Conservation (phyloP, 2,797 vertebrate species). For the Cyprinella venusta region DNA sequence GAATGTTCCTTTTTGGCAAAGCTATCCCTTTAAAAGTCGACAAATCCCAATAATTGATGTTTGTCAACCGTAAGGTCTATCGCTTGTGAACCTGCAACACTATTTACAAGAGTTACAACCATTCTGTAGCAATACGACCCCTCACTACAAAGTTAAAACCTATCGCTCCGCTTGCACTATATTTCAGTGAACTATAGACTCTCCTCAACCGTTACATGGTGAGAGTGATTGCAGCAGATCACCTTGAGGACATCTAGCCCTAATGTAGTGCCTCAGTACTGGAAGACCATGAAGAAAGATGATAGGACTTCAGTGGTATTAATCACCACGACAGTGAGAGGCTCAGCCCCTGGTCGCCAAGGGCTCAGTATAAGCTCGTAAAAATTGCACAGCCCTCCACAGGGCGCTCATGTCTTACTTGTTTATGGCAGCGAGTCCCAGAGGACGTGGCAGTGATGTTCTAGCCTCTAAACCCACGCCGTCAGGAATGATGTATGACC, state of each 20-base stretch:
- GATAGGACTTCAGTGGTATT: slow-evolving; percentile 63
- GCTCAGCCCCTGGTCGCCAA: slow-evolving; percentile 57
- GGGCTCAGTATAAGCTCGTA: slow-evolving; percentile 61
- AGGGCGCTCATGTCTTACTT: slow-evolving; percentile 61
- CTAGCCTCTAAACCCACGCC: slow-evolving; percentile 62
- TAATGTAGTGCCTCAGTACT: slow-evolving; percentile 61
- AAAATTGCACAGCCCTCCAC: slow-evolving; percentile 63
- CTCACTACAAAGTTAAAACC: slow-evolving; percentile 46
- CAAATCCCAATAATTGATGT: slow-evolving; percentile 29
- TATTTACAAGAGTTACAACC: slow-evolving; percentile 28
- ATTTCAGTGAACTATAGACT: slow-evolving; percentile 50
- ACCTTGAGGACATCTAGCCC: slow-evolving; percentile 63
- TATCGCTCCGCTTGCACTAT: slow-evolving; percentile 46
- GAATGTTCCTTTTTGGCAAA: background rate
- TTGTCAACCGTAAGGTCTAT: slow-evolving; percentile 45
- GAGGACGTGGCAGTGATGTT: slow-evolving; percentile 58
- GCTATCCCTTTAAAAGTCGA: slow-evolving; percentile 2
- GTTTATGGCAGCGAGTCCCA: slow-evolving; percentile 63
- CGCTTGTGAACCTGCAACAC: slow-evolving; percentile 36
- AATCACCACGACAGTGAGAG: slow-evolving; percentile 63
- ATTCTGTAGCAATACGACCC: slow-evolving; percentile 16
- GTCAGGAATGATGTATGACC: slow-evolving; percentile 64
- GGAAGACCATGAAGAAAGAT: slow-evolving; percentile 62
- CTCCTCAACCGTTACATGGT: slow-evolving; percentile 51
- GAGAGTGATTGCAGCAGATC: slow-evolving; percentile 61